These are phyloP conservation scores for Dicentrarchus labrax DNA, from an alignment of 2,113 vertebrate genomes.

Conservation along the genomic window DNA sequence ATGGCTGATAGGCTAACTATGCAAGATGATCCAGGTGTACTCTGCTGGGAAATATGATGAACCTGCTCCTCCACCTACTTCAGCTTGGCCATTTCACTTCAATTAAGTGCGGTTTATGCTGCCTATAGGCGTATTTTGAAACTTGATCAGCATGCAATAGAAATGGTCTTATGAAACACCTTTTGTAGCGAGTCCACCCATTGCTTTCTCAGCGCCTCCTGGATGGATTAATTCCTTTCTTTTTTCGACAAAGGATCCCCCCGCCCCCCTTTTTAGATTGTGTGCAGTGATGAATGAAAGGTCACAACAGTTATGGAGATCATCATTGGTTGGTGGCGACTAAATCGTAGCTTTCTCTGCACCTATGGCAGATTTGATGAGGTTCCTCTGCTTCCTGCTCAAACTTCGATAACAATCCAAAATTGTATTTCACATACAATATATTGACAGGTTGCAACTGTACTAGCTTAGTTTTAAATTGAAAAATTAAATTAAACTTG, in stretches of 20 bases:
- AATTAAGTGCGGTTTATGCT: constrained; percentile 7
- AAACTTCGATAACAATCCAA: neutral
- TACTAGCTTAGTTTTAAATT: neutral
- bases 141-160: constrained; percentile 31
- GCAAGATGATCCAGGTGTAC: constrained; percentile 49
- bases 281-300: constrained; percentile 1
- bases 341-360: neutral
- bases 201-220: neutral
- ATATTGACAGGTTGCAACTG: neutral
- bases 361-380: neutral
- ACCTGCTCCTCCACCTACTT: constrained; percentile 50
- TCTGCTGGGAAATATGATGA: constrained; percentile 56
- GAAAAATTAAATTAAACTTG: too few species aligned
- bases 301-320: neutral
- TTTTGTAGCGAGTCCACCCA: constrained; percentile 5
- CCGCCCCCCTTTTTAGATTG: neutral
- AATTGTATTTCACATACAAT: neutral
- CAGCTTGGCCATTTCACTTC: constrained; percentile 2
- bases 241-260: constrained; percentile 7
- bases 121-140: constrained; percentile 34
- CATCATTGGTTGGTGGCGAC: neutral
- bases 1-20: constrained; percentile 21
- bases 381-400: neutral
- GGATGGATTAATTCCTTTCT: neutral
- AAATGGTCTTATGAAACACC: constrained; percentile 35